A percentile compares a stretch with the other conserved stretches of the same genome.
Evolutionary conservation across 2,888 invertebrate genomes (phyloP).

Genomic region (Melanostoma mellinum): DNA sequence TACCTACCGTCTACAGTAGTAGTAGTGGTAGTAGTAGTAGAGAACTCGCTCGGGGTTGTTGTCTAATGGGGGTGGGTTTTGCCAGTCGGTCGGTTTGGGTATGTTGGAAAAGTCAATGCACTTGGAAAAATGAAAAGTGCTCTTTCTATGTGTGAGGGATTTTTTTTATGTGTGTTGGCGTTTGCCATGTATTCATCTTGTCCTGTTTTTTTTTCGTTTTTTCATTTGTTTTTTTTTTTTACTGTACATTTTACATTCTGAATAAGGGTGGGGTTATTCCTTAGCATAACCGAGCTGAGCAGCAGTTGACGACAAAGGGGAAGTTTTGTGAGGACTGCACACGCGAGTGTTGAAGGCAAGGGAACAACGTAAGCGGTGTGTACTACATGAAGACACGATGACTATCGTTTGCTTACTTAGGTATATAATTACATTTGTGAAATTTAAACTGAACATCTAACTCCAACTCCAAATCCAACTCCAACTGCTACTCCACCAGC

Average conservation of each 20-base stretch:
- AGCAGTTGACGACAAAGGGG: constrained; percentile 72
- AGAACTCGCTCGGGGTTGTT: neutral
- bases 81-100: constrained; percentile 27
- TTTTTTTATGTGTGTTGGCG: constrained; percentile 10
- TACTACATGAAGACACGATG: constrained; percentile 58
- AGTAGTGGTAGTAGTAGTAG: constrained; percentile 11
- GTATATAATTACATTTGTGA: constrained; percentile 73
- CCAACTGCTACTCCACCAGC: neutral
- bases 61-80: constrained; percentile 25
- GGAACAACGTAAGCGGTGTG: constrained; percentile 6
- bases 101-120: constrained; percentile 68
- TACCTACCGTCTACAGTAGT: neutral
- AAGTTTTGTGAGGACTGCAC: constrained; percentile 53
- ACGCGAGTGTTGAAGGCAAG: constrained; percentile 17
- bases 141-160: constrained; percentile 36
- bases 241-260: constrained; percentile 12
- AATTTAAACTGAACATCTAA: constrained; percentile 71
- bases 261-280: constrained; percentile 68
- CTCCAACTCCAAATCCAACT: neutral
- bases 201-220: constrained; percentile 39
- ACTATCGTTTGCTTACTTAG: constrained; percentile 70
- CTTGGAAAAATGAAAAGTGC: constrained; percentile 70
- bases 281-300: constrained; percentile 12
- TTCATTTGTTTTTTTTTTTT: too few species aligned
- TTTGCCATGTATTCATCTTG: constrained; percentile 37